These are phyloP conservation scores for Tipula unca DNA, from an alignment of 2,888 invertebrate genomes.

Conservation along the genomic window DNA sequence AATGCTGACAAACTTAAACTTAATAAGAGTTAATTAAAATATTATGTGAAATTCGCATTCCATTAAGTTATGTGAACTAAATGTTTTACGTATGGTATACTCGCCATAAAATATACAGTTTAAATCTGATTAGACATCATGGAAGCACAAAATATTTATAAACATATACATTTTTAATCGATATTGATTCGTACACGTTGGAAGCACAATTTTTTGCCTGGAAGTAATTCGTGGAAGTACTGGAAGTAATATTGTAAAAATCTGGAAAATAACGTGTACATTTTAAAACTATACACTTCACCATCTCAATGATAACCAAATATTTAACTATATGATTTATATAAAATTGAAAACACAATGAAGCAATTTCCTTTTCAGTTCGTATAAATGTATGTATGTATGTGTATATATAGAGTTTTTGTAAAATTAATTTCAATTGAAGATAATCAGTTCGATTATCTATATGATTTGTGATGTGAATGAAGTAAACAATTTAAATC, in stretches of 20 bases:
- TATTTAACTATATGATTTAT: neutral
- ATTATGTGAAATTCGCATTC: no score
- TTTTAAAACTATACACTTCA: neutral
- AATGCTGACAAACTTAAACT: no score
- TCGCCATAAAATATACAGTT: neutral
- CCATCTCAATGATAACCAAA: neutral
- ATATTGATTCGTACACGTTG: neutral
- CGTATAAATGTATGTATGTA: neutral
- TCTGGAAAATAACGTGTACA: neutral
- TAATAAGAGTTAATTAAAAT: no score
- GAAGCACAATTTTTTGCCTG: neutral
- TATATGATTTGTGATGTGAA: conserved; percentile 14
- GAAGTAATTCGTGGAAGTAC: neutral
- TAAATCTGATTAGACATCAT: neutral
- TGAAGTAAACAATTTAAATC: conserved; percentile 14
- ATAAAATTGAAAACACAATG: neutral
- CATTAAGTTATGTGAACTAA: no score
- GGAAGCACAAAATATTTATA: neutral
- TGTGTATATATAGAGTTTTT: neutral
- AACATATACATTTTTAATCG: neutral
- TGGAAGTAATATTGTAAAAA: neutral
- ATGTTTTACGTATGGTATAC: no score
- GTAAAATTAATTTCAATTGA: conserved; percentile 9
- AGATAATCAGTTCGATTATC: conserved; percentile 14
- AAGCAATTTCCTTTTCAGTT: neutral